A percentile compares a stretch with the other conserved stretches of the same genome.
These are phyloP conservation scores for Pseudanteris insignis DNA, from an alignment of 2,888 invertebrate species.

Conservation along the genomic window DNA sequence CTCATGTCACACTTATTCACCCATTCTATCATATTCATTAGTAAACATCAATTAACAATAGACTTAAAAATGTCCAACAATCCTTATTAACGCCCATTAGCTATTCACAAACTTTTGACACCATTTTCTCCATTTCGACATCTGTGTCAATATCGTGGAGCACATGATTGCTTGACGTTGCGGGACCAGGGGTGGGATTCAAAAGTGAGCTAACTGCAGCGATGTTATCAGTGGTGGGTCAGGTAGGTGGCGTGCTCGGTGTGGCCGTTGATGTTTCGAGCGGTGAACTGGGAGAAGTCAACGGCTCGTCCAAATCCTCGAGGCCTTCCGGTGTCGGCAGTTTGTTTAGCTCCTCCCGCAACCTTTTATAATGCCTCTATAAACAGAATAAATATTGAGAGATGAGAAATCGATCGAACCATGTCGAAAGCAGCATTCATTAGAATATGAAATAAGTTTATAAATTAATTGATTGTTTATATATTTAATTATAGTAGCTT, in stretches of 20 bases:
- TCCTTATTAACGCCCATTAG: conserved; percentile 62
- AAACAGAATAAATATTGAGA: background rate
- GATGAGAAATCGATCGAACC: too few relatives aligned
- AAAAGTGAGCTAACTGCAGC: conserved; percentile 53
- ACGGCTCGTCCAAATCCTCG: conserved; percentile 75
- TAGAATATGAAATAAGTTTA: too few relatives aligned
- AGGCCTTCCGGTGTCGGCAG: conserved; percentile 81
- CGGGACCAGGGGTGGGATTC: conserved; percentile 45
- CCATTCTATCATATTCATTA: conserved; percentile 5
- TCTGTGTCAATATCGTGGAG: conserved; percentile 71
- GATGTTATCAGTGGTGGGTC: conserved; percentile 47
- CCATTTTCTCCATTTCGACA: conserved; percentile 82
- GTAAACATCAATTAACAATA: conserved; percentile 51
- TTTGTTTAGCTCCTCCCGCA: conserved; percentile 87
- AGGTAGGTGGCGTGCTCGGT: conserved; percentile 58
- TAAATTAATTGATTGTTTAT: too few relatives aligned
- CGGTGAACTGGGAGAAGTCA: conserved; percentile 62
- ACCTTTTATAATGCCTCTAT: conserved; percentile 82
- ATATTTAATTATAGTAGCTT: too few relatives aligned
- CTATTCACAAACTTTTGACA: conserved; percentile 75
- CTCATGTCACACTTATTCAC: conserved; percentile 4
- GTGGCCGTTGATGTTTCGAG: conserved; percentile 63
- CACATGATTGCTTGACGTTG: conserved; percentile 52
- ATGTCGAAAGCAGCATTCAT: too few relatives aligned
- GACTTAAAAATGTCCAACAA: conserved; percentile 66